phyloP scores from a whole-genome alignment of 2,888 invertebrate species.

The Acanthoscelides obtectus region DNA sequence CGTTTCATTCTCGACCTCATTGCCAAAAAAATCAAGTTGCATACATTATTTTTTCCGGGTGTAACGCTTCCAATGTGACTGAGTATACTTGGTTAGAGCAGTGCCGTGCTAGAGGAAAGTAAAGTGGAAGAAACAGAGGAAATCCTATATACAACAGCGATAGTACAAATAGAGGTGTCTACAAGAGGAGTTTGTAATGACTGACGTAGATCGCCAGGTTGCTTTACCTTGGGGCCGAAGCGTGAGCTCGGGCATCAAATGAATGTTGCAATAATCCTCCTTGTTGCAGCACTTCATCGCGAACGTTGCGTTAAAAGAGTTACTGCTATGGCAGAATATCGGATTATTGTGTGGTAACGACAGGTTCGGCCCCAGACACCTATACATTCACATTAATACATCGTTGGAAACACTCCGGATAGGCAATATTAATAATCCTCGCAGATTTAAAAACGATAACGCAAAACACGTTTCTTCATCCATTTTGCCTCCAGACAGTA shows the following conservation, averaged over 20 bases:
- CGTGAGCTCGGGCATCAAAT: constrained; percentile 64
- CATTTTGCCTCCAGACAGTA: not conserved
- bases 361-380: constrained; percentile 72
- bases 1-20: too few species aligned
- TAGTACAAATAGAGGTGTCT: constrained; percentile 9
- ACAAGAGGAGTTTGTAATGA: not conserved
- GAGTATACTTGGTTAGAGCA: not conserved
- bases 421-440: not conserved
- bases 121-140: constrained; percentile 12
- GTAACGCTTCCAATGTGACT: too few species aligned
- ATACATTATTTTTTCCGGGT: too few species aligned
- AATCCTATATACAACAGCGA: constrained; percentile 16
- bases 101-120: constrained; percentile 4
- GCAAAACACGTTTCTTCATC: not conserved
- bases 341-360: constrained; percentile 76
- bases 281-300: constrained; percentile 78
- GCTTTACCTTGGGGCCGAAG: constrained; percentile 63
- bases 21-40: too few species aligned
- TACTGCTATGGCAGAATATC: constrained; percentile 75
- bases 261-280: constrained; percentile 69
- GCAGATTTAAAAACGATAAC: not conserved
- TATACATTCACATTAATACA: constrained; percentile 49
- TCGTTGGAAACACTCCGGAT: not conserved
- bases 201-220: constrained; percentile 1
- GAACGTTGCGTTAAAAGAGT: constrained; percentile 70